Percentiles rank a stretch among this genome's conserved stretches.
phyloP scores from a whole-genome alignment of 2,888 invertebrate genomes.

The Sesia bembeciformis region DNA sequence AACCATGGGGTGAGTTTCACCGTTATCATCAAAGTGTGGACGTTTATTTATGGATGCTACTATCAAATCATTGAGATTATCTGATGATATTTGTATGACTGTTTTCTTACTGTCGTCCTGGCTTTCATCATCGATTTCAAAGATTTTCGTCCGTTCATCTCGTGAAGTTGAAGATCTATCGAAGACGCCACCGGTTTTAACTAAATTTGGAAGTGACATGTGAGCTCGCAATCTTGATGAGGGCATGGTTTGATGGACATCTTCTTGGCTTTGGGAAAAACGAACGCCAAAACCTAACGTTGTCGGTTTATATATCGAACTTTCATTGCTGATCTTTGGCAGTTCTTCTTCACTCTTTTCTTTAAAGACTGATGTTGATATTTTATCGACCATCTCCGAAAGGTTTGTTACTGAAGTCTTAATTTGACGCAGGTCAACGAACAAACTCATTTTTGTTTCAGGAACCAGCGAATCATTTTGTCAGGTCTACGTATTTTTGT shows the following conservation, averaged over 20 bases:
- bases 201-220: constrained; percentile 66
- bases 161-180: constrained; percentile 36
- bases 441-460: constrained; percentile 48
- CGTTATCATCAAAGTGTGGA: constrained; percentile 59
- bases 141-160: constrained; percentile 41
- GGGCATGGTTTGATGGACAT: constrained; percentile 58
- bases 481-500: too few species aligned
- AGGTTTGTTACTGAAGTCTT: constrained; percentile 64
- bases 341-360: constrained; percentile 32
- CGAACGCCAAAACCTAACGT: constrained; percentile 61
- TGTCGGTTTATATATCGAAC: constrained; percentile 54
- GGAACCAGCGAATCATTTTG: too few species aligned
- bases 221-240: constrained; percentile 61
- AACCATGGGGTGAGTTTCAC: constrained; percentile 62
- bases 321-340: constrained; percentile 37
- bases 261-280: constrained; percentile 63
- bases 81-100: constrained; percentile 41
- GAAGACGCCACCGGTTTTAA: constrained; percentile 40
- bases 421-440: constrained; percentile 65
- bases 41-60: constrained; percentile 54
- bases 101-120: constrained; percentile 25
- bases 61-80: constrained; percentile 57
- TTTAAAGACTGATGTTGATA: constrained; percentile 45
- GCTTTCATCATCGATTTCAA: constrained; percentile 52
- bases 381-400: constrained; percentile 66